Base-by-base conservation (phyloP, 1,140 invertebrate genomes). In the Drosophila pachea region DNA sequence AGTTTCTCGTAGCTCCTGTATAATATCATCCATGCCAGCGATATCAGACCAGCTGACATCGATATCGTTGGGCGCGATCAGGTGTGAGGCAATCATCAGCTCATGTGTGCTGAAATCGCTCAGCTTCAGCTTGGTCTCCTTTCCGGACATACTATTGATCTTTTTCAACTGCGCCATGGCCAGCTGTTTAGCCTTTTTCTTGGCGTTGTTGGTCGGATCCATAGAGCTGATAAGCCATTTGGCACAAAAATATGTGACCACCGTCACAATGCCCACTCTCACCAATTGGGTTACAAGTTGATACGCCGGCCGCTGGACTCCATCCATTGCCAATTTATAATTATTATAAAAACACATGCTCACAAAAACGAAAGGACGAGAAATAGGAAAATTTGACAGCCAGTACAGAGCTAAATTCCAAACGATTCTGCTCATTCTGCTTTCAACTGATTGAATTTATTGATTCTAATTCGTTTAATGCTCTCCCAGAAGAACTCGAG, bases 81-180 rank as follows among this genome's bases (percentile, higher is more conserved):
- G 91, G 89, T 98, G 96, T 38, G 95, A 94, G 5, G 97, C 97
- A 82, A 99, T 97, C 90, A 97, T 95, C 91, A 99, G 92, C 91
- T 99, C 98, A 90, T 99, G 96, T 87, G 98, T 97, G 0, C 92
- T 94, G 33, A 97, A 90, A 64, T 94, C 92, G 54, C 92, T 89
- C 11, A 91, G 53, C 4, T 91, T 88, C 8, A 91, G 89, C 8
- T 52, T 62, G 0, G 12, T 16, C 2, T 42, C 55, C 1, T 9
- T 47, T 56, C 89, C 89, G 6, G 86, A 67, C 35, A 89, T 79
- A 7, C 90, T 75, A 4, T 91, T 91, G 7, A 91, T 87, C 86
- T 91, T 92, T 87, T 90, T 90, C 86, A 92, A 88, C 83, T 91
- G 91, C 76, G 91, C 89, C 59, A 91, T 90, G 59, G 95, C 95